These are phyloP conservation scores for Exephanes ischioxanthus DNA, from an alignment of 2,888 invertebrate species.

Conservation along the genomic window DNA sequence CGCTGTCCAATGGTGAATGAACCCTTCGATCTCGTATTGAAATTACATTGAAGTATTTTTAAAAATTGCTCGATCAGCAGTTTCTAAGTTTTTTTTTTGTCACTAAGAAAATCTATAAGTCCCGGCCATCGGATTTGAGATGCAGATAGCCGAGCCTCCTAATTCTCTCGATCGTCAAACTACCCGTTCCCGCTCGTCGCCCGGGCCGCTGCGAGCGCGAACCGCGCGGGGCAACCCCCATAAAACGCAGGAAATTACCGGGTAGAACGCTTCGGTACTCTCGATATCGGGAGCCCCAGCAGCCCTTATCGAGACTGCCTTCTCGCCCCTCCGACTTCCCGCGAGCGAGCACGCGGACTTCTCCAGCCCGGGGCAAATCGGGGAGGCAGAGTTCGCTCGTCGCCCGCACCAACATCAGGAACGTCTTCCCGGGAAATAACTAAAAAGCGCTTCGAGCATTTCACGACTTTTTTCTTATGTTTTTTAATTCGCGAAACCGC, in stretches of 20 bases:
- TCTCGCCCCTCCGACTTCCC: conserved; percentile 57
- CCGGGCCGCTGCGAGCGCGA: conserved; percentile 66
- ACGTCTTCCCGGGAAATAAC: conserved; percentile 28
- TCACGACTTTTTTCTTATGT: not conserved
- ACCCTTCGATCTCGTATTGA: no score
- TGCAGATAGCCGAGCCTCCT: conserved; percentile 78
- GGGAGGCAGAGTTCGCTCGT: not conserved
- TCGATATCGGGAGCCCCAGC: conserved; percentile 66
- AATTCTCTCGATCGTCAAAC: conserved; percentile 81
- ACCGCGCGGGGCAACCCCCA: conserved; percentile 68
- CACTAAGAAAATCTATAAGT: conserved; percentile 45
- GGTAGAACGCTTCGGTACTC: conserved; percentile 75
- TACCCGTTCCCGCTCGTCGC: conserved; percentile 60
- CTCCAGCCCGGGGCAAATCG: conserved; percentile 12
- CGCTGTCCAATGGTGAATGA: no score
- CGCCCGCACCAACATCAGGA: not conserved
- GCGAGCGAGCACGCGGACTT: conserved; percentile 22
- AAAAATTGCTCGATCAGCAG: no score
- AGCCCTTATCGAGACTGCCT: conserved; percentile 72
- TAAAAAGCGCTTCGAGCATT: not conserved
- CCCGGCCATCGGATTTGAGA: conserved; percentile 58
- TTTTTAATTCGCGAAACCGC: not conserved
- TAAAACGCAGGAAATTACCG: conserved; percentile 84
- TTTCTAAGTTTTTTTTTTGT: not conserved
- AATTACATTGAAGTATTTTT: no score